Base-by-base conservation (phyloP, 2,888 invertebrate genomes). In the Danaus chrysippus region DNA sequence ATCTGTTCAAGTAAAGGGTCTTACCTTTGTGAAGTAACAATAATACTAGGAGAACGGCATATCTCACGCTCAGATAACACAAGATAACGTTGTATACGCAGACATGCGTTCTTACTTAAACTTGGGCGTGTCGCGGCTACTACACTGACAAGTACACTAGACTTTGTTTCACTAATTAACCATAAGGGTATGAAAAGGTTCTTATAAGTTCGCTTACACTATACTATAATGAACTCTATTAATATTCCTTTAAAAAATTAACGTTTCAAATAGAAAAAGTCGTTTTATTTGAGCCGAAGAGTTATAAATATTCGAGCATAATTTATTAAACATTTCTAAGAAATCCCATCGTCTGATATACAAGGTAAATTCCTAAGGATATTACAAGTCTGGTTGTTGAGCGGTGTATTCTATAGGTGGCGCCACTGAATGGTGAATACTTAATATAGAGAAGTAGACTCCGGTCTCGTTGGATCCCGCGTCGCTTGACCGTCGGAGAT, bases 391-490 rank as follows among this genome's bases (percentile, higher is more conserved):
- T 69, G 68, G 71, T 68, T 70, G 70, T 68, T 69, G 67, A 68
- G 46, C 17, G 49, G 62, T 64, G 68, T 43, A 62, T 62, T 62
- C 71, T 71, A 70, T 34, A 70, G 67, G 66, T 71, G 71, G 73
- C 73, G 73, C 74, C 72, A 68, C 67, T 62, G 69, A 62, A 67
- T 61, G 62, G 72, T 76, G 74, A 74, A 77, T 77, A 73, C 71
- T 68, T 76, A 76, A 77, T 77, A 68, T 70, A 73, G 61, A 71
- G 80, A 78, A 79, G 66, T 66, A 70, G 68, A 72, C 70, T 78
- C 79, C 79, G 78, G 78, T 68, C 17, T 43, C 43, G 11, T 43
- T 43, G 46, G 13, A 13, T 46, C 13, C 15, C 46, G 46, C 9
- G 46, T 46, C n/a, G 46, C 46, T 13, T 1, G 13, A 12, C 46